Evolutionary conservation across 2,888 invertebrate species (phyloP).

Genomic region (Metacarcinus magister): DNA sequence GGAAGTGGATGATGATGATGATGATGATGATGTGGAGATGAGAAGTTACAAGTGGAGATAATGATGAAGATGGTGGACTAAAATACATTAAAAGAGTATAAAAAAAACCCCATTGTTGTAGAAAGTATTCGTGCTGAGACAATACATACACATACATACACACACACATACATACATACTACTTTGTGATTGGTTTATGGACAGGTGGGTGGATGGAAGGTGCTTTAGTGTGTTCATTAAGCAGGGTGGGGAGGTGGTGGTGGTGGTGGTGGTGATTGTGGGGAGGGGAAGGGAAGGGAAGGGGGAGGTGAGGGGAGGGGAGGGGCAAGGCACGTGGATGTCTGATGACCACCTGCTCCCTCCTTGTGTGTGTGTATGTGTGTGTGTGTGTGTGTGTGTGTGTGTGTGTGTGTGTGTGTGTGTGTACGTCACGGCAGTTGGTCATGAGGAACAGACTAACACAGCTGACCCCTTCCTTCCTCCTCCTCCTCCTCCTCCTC

Average conservation of each 20-base stretch:
- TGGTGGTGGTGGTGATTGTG: background rate
- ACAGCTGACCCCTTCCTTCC: background rate
- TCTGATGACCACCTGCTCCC: slow-evolving; percentile 23
- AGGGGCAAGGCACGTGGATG: background rate
- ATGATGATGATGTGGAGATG: background rate
- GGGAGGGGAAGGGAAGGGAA: background rate
- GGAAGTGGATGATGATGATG: no score
- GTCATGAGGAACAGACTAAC: slow-evolving; percentile 10
- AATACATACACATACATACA: slow-evolving; percentile 46
- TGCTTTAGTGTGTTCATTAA: background rate
- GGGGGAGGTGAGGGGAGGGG: background rate
- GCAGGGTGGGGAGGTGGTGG: background rate
- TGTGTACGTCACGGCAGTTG: slow-evolving; percentile 16
- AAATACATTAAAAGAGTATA: background rate
- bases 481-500: background rate
- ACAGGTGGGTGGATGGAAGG: background rate
- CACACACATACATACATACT: slow-evolving; percentile 57
- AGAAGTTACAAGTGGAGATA: background rate
- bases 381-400: slow-evolving; percentile 26
- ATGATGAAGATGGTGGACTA: background rate
- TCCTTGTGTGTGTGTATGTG: slow-evolving; percentile 12
- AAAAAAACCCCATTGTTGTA: background rate
- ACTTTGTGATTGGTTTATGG: background rate
- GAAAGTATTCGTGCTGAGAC: background rate
- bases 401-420: slow-evolving; percentile 32